Conservation (phyloP, 2,797 vertebrate species). For the Pseudomugil gertrudae region DNA sequence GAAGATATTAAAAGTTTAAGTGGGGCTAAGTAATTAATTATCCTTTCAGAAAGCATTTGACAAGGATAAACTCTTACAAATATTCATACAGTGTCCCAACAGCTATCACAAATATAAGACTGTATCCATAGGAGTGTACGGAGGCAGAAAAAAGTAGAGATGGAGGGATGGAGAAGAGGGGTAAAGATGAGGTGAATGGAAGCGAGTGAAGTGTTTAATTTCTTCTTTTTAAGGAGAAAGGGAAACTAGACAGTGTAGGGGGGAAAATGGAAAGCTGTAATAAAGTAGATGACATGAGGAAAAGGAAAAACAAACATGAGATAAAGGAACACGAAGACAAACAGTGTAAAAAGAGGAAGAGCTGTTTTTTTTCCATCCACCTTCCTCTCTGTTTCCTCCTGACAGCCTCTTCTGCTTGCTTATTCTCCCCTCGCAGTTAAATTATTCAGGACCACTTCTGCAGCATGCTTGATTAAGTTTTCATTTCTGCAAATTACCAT, state of each 20-base stretch:
- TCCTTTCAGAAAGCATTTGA: conserved; percentile 68
- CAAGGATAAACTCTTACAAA: conserved; percentile 71
- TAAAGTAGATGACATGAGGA: neutral
- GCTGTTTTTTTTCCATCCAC: conserved; percentile 20
- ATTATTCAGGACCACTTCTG: conserved; percentile 89
- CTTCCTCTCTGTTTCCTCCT: conserved; percentile 34
- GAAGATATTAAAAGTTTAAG: conserved; percentile 85
- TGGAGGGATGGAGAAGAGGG: neutral
- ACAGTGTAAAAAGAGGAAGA: neutral
- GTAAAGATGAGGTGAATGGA: neutral
- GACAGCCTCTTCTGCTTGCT: conserved; percentile 34
- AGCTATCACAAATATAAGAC: conserved; percentile 28
- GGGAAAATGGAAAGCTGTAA: neutral
- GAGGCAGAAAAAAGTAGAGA: neutral
- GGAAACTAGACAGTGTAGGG: too few relatives aligned
- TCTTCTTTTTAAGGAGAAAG: too few relatives aligned
- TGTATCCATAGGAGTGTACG: neutral
- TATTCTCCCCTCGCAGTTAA: conserved; percentile 75
- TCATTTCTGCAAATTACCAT: conserved; percentile 92
- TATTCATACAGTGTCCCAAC: conserved; percentile 50
- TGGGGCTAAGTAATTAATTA: conserved; percentile 77
- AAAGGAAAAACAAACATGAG: neutral
- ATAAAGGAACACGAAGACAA: neutral
- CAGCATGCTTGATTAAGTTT: conserved; percentile 92
- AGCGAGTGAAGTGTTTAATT: neutral